Percentiles rank a stretch among this genome's conserved stretches.
These are phyloP conservation scores for Acronicta psi DNA, from an alignment of 2,888 invertebrate species.

Conservation along the genomic window DNA sequence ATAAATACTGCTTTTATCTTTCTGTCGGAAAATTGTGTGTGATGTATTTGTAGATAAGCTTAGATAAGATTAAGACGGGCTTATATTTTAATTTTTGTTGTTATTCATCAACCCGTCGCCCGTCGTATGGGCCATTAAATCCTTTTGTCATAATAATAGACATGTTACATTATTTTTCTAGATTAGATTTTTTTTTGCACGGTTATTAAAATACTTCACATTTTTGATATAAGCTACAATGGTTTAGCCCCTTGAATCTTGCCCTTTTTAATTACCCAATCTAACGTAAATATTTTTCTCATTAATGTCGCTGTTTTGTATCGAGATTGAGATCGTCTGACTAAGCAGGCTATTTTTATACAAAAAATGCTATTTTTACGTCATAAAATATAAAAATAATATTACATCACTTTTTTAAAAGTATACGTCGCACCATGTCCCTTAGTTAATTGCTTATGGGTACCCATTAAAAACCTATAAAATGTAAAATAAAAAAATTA, in stretches of 20 bases:
- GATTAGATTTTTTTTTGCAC: no score
- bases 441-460: slow-evolving; percentile 47
- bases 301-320: no score
- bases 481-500: slow-evolving; percentile 52
- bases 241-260: no score
- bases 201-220: no score
- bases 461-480: slow-evolving; percentile 60
- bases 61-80: slow-evolving; percentile 21
- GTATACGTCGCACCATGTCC: slow-evolving; percentile 39
- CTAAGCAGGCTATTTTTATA: no score
- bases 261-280: slow-evolving; percentile 28
- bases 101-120: slow-evolving; percentile 23
- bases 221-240: no score
- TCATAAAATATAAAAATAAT: slow-evolving; percentile 46
- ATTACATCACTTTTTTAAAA: slow-evolving; percentile 40
- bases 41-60: slow-evolving; percentile 19
- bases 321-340: no score
- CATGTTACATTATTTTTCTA: not conserved
- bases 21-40: slow-evolving; percentile 1
- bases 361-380: no score
- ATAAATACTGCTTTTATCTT: slow-evolving; percentile 24
- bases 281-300: slow-evolving; percentile 39
- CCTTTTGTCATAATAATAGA: slow-evolving; percentile 22
- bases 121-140: slow-evolving; percentile 41
- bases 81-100: slow-evolving; percentile 32